Conservation (phyloP, 2,888 invertebrate species). For the Eupeodes latifasciatus region DNA sequence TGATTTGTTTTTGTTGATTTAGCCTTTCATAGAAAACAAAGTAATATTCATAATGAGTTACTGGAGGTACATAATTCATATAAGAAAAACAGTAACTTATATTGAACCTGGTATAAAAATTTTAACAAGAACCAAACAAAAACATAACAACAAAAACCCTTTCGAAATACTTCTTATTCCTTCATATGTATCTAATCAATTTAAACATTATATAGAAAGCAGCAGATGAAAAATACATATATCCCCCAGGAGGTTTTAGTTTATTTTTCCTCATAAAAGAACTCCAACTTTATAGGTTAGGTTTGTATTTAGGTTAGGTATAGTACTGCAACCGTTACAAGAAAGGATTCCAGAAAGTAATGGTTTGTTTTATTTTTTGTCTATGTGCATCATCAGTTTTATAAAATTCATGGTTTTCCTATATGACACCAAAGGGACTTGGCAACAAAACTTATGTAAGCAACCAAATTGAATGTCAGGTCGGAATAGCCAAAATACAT, state of each 20-base stretch:
- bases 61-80: neutral
- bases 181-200: neutral
- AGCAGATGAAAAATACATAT: neutral
- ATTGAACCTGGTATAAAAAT: neutral
- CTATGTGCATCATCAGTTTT: constrained; percentile 29
- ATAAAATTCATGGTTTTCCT: constrained; percentile 54
- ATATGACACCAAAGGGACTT: constrained; percentile 48
- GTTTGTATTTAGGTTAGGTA: constrained; percentile 19
- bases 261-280: constrained; percentile 33
- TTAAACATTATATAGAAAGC: neutral
- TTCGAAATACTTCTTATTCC: neutral
- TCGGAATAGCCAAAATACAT: neutral
- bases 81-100: neutral
- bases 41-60: neutral
- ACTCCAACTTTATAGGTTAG: constrained; percentile 3
- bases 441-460: constrained; percentile 6
- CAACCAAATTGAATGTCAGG: constrained; percentile 34
- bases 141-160: neutral
- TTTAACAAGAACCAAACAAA: neutral
- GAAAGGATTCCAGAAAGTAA: constrained; percentile 1
- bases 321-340: constrained; percentile 25
- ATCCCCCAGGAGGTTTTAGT: constrained; percentile 10
- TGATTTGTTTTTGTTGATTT: too few relatives aligned
- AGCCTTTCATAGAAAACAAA: too few relatives aligned
- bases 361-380: neutral